Conservation (phyloP, 2,797 vertebrate species). For the Aselliscus stoliczkanus region DNA sequence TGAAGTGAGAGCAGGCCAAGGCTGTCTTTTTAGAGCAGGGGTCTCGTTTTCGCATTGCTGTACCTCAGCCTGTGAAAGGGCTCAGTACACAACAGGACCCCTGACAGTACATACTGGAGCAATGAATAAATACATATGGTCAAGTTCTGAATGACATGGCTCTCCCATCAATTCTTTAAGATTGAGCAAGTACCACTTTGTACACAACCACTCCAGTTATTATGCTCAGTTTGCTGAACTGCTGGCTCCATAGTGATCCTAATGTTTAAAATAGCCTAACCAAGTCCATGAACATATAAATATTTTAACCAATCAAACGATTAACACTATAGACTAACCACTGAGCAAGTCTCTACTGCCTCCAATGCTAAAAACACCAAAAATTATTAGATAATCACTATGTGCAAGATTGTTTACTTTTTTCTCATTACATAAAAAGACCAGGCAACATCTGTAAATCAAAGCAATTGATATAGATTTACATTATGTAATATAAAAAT, state of each 20-base stretch:
- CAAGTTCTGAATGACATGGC: background rate
- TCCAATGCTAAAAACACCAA: background rate
- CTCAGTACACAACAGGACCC: background rate
- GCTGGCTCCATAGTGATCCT: background rate
- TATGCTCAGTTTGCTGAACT: background rate
- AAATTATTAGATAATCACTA: background rate
- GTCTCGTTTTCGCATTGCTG: background rate
- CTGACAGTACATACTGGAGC: background rate
- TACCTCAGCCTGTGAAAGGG: background rate
- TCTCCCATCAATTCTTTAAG: background rate
- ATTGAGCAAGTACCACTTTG: background rate
- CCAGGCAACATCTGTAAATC: background rate
- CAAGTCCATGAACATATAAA: background rate
- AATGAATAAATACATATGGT: background rate
- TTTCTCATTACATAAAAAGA: background rate
- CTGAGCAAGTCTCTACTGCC: background rate
- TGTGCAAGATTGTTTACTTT: background rate
- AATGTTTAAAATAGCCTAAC: background rate
- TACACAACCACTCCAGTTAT: background rate
- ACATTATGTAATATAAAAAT: constrained; percentile 4
- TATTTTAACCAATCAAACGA: constrained; percentile 19
- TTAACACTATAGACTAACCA: background rate
- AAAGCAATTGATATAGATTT: background rate
- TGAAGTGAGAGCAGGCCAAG: background rate
- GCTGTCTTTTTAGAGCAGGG: background rate